Conservation (phyloP, 2,113 vertebrate species). For the Nannobrachium achirus region DNA sequence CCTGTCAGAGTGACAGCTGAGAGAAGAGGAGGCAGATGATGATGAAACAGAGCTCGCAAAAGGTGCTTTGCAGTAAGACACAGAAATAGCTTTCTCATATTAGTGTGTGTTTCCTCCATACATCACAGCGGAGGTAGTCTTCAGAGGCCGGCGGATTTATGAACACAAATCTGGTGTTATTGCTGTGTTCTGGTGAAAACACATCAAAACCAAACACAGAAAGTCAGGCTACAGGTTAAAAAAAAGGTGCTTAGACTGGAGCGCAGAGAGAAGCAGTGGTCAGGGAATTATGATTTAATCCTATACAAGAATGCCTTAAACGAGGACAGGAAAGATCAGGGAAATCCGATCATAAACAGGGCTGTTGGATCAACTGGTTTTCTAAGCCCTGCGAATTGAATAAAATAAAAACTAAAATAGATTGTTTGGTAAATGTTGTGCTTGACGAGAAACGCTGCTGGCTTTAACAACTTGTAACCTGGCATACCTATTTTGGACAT, state of each 20-base stretch:
- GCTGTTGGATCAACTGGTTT: conserved; percentile 5
- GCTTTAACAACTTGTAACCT: too few species aligned
- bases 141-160: neutral
- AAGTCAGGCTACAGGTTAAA: neutral
- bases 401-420: too few species aligned
- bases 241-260: conserved; percentile 6
- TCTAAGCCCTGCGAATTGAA: too few species aligned
- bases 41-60: neutral
- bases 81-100: neutral
- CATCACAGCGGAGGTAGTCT: neutral
- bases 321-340: neutral
- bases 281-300: conserved; percentile 27
- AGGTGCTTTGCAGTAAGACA: conserved; percentile 1
- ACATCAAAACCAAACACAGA: too few species aligned
- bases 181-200: neutral
- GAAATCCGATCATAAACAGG: conserved; percentile 11
- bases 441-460: too few species aligned
- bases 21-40: neutral
- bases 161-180: neutral
- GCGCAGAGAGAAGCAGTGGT: neutral
- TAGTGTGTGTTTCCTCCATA: neutral
- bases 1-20: conserved; percentile 8
- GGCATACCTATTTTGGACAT: too few species aligned
- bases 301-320: conserved; percentile 6
- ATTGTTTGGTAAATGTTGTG: too few species aligned